phyloP scores from a whole-genome alignment of 2,797 vertebrate species.

The Falco naumanni region DNA sequence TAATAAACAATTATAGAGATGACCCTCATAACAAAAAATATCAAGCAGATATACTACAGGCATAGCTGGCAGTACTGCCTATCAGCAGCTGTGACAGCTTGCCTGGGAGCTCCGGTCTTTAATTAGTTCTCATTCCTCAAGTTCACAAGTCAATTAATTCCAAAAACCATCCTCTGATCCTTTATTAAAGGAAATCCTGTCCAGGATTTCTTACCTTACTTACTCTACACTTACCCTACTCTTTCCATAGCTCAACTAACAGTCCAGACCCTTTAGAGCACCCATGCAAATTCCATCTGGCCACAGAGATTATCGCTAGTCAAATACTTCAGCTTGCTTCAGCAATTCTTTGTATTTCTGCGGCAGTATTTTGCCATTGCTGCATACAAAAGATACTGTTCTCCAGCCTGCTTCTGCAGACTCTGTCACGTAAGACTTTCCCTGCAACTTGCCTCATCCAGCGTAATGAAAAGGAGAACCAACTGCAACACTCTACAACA shows the following conservation, averaged over 20 bases:
- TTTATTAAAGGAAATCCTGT: conserved; percentile 21
- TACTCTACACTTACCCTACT: neutral
- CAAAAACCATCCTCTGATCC: neutral
- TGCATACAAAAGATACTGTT: neutral
- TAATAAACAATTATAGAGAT: conserved; percentile 28
- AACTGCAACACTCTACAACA: neutral
- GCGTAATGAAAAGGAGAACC: neutral
- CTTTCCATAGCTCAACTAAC: conserved; percentile 3
- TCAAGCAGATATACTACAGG: neutral
- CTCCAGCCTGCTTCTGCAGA: neutral
- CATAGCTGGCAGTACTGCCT: conserved; percentile 26
- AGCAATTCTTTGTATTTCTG: conserved; percentile 19
- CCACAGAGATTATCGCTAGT: neutral
- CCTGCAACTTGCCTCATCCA: neutral
- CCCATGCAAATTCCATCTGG: conserved; percentile 29
- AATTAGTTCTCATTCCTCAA: conserved; percentile 60
- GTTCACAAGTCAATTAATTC: conserved; percentile 55
- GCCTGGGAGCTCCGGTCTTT: conserved; percentile 32
- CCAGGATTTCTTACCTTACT: neutral
- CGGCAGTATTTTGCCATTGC: neutral
- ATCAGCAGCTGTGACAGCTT: conserved; percentile 46
- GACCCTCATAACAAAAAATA: neutral
- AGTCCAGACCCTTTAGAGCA: conserved; percentile 11
- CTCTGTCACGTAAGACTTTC: neutral
- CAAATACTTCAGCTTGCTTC: conserved; percentile 24